phyloP scores from a whole-genome alignment of 2,113 vertebrate species.

The Vireo altiloquus region DNA sequence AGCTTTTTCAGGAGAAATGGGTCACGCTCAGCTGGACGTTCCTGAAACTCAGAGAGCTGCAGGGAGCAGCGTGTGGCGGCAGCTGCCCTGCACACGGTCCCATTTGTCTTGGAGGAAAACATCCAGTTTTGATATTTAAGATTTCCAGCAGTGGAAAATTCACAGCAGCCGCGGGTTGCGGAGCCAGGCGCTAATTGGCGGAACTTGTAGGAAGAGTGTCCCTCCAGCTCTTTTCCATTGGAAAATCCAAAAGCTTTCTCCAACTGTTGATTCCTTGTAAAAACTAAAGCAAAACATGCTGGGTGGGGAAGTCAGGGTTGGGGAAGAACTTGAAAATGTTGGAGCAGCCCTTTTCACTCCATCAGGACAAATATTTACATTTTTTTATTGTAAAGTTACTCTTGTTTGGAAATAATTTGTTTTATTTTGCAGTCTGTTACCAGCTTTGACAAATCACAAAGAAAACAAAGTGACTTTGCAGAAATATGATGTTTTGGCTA shows the following conservation, averaged over 20 bases:
- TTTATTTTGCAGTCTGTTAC: background rate
- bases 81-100: background rate
- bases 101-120: background rate
- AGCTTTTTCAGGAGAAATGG: background rate
- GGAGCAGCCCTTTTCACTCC: constrained; percentile 19
- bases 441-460: background rate
- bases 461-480: constrained; percentile 36
- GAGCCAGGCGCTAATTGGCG: constrained; percentile 18
- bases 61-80: background rate
- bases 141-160: constrained; percentile 53
- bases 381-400: constrained; percentile 16
- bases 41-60: background rate
- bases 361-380: constrained; percentile 37
- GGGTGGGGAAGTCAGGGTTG: background rate
- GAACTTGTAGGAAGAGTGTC: constrained; percentile 14
- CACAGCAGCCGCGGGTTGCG: background rate
- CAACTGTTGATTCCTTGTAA: constrained; percentile 44
- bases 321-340: background rate
- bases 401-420: constrained; percentile 22
- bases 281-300: background rate
- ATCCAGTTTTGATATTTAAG: background rate
- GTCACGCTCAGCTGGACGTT: fast-evolving
- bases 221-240: constrained; percentile 49
- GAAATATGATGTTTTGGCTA: background rate
- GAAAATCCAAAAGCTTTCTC: constrained; percentile 41